Base-by-base conservation (phyloP, 2,888 invertebrate genomes). In the Xestia c-nigrum region DNA sequence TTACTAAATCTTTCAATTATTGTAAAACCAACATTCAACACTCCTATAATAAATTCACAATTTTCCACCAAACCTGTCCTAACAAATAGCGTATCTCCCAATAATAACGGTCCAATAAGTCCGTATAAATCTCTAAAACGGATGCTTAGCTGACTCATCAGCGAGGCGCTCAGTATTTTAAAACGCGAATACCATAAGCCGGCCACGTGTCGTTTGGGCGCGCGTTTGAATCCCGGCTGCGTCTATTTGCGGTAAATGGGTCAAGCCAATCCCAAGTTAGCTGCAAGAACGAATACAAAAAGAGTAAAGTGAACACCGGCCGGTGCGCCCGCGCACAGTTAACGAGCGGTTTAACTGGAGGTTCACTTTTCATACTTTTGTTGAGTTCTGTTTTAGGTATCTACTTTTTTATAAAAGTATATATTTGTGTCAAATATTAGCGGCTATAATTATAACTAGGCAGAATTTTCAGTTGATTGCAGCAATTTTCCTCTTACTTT, bases 271-370 rank as follows among this genome's bases (percentile, higher is more conserved):
- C 95, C 95, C 95, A 95, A 96, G 89, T 96, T 96, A 96, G 96
- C 92, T 94, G 95, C 95, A 96, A 95, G 94, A 96, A 96, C 95
- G 92, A 96, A 96, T 95, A 96, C 96, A 96, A 96, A 96, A 96
- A 96, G 96, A 96, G 96, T 95, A 95, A 95, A 96, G 91, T 94
- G 92, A 90, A 87, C 87, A 86, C 86, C 89, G 88, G 87, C 90
- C 88, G 88, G 81, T 81, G 80, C 85, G 85, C 83, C 67, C 74
- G 81, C 80, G 82, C 77, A 65, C 66, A 16, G 78, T 85, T 70
- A 78, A 74, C 64, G 64, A 50, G 24, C 31, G 61, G 78, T 80
- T 81, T 79, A 80, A 83, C 85, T 65, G 72, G 59, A 74, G 72
- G 83, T 89, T 85, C 85, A 74, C 38, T 55, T 67, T 72, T 81